A percentile compares a stretch with the other conserved stretches of the same genome.
Conservation (phyloP, 2,113 vertebrate species). For the Lucifuga dentata region DNA sequence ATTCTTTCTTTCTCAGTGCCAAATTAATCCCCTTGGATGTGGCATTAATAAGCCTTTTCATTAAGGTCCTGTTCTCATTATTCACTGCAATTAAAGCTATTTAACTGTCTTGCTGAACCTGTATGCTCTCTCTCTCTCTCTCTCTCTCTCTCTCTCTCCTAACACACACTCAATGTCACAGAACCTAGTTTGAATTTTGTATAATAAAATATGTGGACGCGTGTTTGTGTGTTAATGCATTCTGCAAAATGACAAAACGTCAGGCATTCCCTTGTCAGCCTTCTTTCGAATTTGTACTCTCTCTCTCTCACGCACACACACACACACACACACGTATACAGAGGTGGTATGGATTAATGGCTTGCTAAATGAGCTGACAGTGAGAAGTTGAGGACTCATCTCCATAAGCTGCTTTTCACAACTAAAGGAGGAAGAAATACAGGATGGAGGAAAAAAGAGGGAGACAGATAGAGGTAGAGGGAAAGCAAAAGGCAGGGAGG, state of each 20-base stretch:
- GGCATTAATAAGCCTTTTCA: slow-evolving; percentile 65
- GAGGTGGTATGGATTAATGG: slow-evolving; percentile 75
- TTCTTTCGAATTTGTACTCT: slow-evolving; percentile 42
- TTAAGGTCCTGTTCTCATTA: slow-evolving; percentile 49
- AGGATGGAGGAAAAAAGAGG: slow-evolving; percentile 1
- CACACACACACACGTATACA: slow-evolving; percentile 1
- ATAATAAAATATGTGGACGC: slow-evolving; percentile 9
- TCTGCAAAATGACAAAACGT: slow-evolving; percentile 59
- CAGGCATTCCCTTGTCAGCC: slow-evolving; percentile 59
- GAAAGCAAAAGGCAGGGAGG: not conserved
- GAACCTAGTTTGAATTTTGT: slow-evolving; percentile 22
- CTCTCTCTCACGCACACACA: not conserved
- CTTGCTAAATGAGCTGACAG: slow-evolving; percentile 75
- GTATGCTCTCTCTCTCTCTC: not conserved
- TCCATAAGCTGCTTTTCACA: slow-evolving; percentile 69
- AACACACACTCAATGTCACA: not conserved
- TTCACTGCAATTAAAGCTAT: slow-evolving; percentile 52
- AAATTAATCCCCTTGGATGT: slow-evolving; percentile 49
- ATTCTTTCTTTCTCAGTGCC: slow-evolving; percentile 6
- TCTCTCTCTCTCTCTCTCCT: slow-evolving; percentile 13
- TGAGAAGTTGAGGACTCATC: slow-evolving; percentile 58
- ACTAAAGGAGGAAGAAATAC: slow-evolving; percentile 41
- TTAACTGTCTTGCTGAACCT: slow-evolving; percentile 33
- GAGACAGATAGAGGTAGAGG: not conserved
- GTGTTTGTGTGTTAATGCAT: slow-evolving; percentile 25